Conservation (phyloP, 2,113 vertebrate species). For the Macrotus californicus region DNA sequence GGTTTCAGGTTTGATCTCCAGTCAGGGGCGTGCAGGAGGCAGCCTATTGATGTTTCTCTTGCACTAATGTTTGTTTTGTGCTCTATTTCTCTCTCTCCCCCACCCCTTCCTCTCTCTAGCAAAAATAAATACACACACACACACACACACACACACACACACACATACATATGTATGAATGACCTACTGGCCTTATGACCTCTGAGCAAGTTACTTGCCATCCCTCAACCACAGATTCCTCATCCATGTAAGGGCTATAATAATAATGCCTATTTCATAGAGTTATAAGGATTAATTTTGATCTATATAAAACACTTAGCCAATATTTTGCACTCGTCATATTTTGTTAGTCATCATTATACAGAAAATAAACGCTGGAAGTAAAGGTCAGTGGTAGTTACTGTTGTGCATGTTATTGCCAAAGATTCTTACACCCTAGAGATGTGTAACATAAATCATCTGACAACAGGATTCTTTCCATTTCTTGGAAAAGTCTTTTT, state of each 20-base stretch:
- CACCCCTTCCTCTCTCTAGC: no score
- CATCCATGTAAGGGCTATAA: background rate
- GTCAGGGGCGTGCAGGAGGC: no score
- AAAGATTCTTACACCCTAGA: background rate
- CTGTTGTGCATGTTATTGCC: background rate
- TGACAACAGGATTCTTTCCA: background rate
- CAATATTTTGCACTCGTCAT: background rate
- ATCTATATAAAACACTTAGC: background rate
- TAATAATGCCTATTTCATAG: background rate
- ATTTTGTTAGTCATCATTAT: background rate
- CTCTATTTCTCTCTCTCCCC: no score
- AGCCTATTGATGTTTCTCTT: no score
- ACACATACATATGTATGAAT: no score
- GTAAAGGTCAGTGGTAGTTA: background rate
- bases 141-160: no score
- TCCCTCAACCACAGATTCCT: background rate
- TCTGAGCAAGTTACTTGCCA: background rate
- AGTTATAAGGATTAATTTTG: background rate
- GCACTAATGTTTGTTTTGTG: no score
- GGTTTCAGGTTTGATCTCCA: no score
- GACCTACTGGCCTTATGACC: background rate
- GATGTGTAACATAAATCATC: background rate
- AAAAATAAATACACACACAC: no score
- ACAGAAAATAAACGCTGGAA: background rate
- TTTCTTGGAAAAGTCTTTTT: slow-evolving; percentile 13